Base-by-base conservation (phyloP, 2,113 vertebrate genomes). In the Myrmophylax atrothorax region DNA sequence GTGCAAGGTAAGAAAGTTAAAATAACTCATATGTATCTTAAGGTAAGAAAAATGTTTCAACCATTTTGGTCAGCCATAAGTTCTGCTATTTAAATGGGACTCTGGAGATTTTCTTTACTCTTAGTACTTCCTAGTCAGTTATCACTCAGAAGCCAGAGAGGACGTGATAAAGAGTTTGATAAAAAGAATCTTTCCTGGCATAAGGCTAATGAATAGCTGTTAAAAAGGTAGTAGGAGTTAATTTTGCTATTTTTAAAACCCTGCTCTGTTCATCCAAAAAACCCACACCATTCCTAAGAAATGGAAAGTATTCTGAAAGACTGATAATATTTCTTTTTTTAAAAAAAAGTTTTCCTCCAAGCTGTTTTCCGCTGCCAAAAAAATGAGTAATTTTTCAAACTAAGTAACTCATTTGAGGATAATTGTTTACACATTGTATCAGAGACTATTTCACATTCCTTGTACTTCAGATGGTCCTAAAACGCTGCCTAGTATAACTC, bases 241-340 rank as follows among this genome's bases (percentile, higher is more conserved):
- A 64, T 15, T n/a, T 28, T 70, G 50, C 80, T 97, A 82, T 96
- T 92, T 96, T 93, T 42, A 95, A 95, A 94, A 68, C 22, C 20
- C 46, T 47, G 8, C 20, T 46, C 74, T 67, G 5, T 19, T 49
- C 29, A 75, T 77, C 73, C 73, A 84, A 86, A 80, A 60, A 7
- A 4, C 38, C 86, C 91, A 89, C 17, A 0, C 73, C 73, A 89
- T 94, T 92, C 64, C 91, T 91, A 90, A 89, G 55, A 93, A 83
- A 81, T 29, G 42, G 6, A 46, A 83, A 88, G 10, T 50, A 52
- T 84, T 90, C 62, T 73, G 42, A 69, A 68, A 93, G 38, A 25
- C 33, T 83, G 62, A 66, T 62, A 72, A 72, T 64, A 42, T 3
- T 7, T 22, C 28, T 79, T 76, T 75, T 63, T 55, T 3, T 0